Conservation (phyloP, 2,888 invertebrate genomes). For the Leptogaster cylindrica region DNA sequence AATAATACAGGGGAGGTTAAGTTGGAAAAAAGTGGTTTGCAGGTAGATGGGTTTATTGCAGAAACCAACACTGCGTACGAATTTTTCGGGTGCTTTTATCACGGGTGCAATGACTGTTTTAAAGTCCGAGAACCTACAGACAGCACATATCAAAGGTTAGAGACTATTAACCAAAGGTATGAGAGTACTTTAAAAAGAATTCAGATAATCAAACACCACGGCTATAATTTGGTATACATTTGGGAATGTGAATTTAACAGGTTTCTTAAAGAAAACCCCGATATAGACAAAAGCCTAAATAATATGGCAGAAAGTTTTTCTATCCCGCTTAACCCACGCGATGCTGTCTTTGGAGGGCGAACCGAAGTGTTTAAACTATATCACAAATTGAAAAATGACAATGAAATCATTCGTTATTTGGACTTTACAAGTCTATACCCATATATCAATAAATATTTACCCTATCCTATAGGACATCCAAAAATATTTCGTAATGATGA, state of each 20-base stretch:
- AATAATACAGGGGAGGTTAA: background rate
- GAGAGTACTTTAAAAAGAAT: background rate
- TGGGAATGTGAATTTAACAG: conserved; percentile 6
- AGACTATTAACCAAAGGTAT: background rate
- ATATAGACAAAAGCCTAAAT: too few relatives aligned
- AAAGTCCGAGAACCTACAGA: conserved; percentile 3
- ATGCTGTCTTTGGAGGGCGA: too few relatives aligned
- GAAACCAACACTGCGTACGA: too few relatives aligned
- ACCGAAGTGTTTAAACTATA: too few relatives aligned
- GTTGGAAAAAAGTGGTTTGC: background rate
- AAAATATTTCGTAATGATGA: background rate
- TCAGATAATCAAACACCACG: background rate
- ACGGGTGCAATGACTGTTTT: conserved; percentile 10
- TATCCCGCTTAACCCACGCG: too few relatives aligned
- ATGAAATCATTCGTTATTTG: background rate
- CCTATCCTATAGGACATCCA: background rate
- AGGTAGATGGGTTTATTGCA: background rate
- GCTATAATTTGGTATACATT: conserved; percentile 7
- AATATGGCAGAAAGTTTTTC: too few relatives aligned
- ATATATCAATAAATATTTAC: background rate
- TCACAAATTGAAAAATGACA: background rate
- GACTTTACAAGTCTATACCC: background rate
- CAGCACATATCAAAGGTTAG: background rate
- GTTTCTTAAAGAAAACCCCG: too few relatives aligned
- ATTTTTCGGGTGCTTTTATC: conserved; percentile 3